Evolutionary conservation across 1,140 invertebrate genomes (phyloP), one percentile per base, ranked within the genome.

Genomic region (Ceratoteleas bidentatus): DNA sequence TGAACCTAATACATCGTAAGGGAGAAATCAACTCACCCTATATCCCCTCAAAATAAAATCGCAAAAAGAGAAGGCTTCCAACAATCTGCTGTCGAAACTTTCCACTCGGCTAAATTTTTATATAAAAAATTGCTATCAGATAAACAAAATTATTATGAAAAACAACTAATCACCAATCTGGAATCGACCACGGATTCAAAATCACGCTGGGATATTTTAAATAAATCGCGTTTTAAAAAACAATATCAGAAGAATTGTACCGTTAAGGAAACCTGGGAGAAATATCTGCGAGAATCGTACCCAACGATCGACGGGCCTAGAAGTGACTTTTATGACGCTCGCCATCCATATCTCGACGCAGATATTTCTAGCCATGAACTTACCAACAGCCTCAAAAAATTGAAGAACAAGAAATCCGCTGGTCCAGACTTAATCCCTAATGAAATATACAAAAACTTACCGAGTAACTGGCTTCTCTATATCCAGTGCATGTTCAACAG

Each of bases 121-220:
- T 61, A 61, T 33, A 61, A 61, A 61, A 32, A 34, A 47, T 33
- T 61, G 13, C 16, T 33, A 3, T 9, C n/a, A 4, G 10, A 13
- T 1, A 54, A 34, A 54, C 11, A 54, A 13, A 40, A 56, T 45
- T 32, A 7, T 7, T 64, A 66, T 15, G 50, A 54, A 34, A 34
- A 32, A 8, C 16, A 49, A 13, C 8, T 61, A 16, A 14, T 33
- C 32, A 2, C 32, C 24, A 33, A 11, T 7, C 34, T 61, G 9
- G 58, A 61, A 13, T 47, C 8, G 5, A 13, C 9, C 24, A 61
- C 5, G 9, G 58, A 61, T 33, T n/a, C 40, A 8, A n/a, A 33
- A 47, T 33, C 40, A 1, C 14, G 11, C 2, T 61, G 58, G 62
- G 34, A 65, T 9, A 65, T 54, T 2, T 40, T 65, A 5, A 53